Percentiles rank a stretch among this genome's conserved stretches.
These are phyloP conservation scores for Axinella damicornis DNA, from an alignment of 37 sponge, comb jelly and placozoan genomes.

Conservation along the genomic window DNA sequence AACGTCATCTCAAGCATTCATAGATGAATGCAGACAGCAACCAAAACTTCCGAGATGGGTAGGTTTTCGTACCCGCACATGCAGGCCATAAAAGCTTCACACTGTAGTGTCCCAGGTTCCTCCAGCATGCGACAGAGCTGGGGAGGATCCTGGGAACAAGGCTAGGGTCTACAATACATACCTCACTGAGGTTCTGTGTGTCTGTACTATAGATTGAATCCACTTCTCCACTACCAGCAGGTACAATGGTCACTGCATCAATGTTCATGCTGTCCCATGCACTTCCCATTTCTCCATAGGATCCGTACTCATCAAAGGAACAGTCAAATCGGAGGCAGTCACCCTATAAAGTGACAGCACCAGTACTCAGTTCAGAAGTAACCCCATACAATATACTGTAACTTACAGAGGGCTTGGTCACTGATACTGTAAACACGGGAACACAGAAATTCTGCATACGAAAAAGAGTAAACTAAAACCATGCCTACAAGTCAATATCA, in stretches of 20 bases:
- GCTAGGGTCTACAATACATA: too few relatives aligned
- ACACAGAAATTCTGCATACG: conserved; percentile 52
- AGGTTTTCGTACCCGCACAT: too few relatives aligned
- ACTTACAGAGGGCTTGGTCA: conserved; percentile 66
- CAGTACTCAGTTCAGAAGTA: neutral
- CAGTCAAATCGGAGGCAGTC: conserved; percentile 54
- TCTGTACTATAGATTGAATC: conserved; percentile 54
- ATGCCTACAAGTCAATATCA: neutral
- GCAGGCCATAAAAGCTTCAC: neutral
- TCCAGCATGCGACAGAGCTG: too few relatives aligned
- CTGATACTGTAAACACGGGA: conserved; percentile 67
- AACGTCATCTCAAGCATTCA: too few relatives aligned
- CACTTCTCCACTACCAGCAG: conserved; percentile 1
- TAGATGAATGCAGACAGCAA: too few relatives aligned
- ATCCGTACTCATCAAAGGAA: conserved; percentile 46
- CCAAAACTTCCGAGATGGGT: too few relatives aligned
- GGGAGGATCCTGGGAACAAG: too few relatives aligned
- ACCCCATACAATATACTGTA: neutral
- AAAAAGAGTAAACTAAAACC: neutral
- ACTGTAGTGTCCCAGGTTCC: too few relatives aligned
- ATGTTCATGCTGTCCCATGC: conserved; percentile 55
- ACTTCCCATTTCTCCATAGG: conserved; percentile 25
- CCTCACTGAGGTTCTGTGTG: conserved; percentile 33
- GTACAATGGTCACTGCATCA: conserved; percentile 51
- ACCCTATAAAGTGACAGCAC: conserved; percentile 48